A percentile compares a stretch with the other conserved stretches of the same genome.
These are phyloP conservation scores for Ectemnius cavifrons DNA, from an alignment of 2,888 invertebrate genomes.

Conservation along the genomic window DNA sequence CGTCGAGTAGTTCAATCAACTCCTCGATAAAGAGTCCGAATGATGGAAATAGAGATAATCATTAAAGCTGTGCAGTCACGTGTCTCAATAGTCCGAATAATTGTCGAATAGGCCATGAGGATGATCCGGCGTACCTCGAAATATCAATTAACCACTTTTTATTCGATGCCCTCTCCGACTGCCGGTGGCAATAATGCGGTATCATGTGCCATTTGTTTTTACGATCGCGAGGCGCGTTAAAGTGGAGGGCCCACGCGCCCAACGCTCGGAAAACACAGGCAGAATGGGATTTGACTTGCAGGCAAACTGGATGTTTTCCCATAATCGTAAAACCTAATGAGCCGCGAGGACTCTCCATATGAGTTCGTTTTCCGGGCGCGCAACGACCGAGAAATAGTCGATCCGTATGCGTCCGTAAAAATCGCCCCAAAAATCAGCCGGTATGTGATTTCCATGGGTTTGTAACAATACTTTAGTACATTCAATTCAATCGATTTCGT, in stretches of 20 bases:
- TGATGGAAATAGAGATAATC: no score
- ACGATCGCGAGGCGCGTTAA: slow-evolving; percentile 6
- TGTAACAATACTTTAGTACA: no score
- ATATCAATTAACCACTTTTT: slow-evolving; percentile 2
- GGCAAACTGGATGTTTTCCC: background rate
- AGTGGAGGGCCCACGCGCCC: background rate
- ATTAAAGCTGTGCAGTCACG: no score
- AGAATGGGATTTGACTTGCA: slow-evolving; percentile 4
- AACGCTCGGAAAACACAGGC: background rate
- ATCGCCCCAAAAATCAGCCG: no score
- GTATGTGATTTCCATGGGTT: no score
- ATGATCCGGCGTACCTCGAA: background rate
- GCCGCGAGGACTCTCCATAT: background rate
- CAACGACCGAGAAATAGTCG: no score
- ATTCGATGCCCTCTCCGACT: background rate
- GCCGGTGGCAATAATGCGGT: slow-evolving; percentile 1
- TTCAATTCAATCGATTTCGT: no score
- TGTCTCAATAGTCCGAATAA: no score
- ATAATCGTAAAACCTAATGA: slow-evolving; percentile 9
- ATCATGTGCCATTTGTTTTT: slow-evolving; percentile 10
- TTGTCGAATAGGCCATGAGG: no score
- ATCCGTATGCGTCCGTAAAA: no score
- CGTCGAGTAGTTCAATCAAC: no score
- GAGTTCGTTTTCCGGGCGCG: background rate
- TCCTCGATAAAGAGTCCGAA: no score